These are phyloP conservation scores for Conus betulinus DNA, from an alignment of 1,140 invertebrate genomes.

Conservation along the genomic window DNA sequence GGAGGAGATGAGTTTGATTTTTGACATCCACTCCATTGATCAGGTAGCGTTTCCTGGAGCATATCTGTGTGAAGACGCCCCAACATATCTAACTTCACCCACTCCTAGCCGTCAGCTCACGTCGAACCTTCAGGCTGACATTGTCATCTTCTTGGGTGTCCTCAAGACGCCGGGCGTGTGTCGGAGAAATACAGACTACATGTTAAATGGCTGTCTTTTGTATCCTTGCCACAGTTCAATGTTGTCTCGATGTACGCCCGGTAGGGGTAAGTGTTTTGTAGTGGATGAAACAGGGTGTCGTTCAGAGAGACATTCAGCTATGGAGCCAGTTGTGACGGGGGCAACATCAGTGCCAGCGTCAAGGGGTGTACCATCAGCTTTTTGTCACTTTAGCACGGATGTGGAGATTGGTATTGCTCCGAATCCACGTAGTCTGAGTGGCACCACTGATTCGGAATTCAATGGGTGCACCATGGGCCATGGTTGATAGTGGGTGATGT, in stretches of 20 bases:
- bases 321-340: not conserved
- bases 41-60: not conserved
- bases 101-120: not conserved
- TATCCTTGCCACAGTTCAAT: not conserved
- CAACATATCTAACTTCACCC: not conserved
- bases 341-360: not conserved
- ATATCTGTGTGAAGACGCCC: not conserved
- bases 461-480: not conserved
- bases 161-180: not conserved
- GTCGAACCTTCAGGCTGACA: not conserved
- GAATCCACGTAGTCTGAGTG: not conserved
- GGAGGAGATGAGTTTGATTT: not conserved
- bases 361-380: not conserved
- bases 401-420: not conserved
- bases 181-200: not conserved
- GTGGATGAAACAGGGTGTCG: constrained; percentile 18
- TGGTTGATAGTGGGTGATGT: not conserved
- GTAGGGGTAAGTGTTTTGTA: constrained; percentile 9
- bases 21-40: constrained; percentile 21
- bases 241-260: not conserved
- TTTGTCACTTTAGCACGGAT: not conserved
- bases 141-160: constrained; percentile 1
- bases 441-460: not conserved
- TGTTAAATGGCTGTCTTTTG: not conserved
- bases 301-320: not conserved